Percentiles rank a stretch among this genome's conserved stretches.
phyloP scores from a whole-genome alignment of 2,888 invertebrate species.

The Hipparchia sbordonii region DNA sequence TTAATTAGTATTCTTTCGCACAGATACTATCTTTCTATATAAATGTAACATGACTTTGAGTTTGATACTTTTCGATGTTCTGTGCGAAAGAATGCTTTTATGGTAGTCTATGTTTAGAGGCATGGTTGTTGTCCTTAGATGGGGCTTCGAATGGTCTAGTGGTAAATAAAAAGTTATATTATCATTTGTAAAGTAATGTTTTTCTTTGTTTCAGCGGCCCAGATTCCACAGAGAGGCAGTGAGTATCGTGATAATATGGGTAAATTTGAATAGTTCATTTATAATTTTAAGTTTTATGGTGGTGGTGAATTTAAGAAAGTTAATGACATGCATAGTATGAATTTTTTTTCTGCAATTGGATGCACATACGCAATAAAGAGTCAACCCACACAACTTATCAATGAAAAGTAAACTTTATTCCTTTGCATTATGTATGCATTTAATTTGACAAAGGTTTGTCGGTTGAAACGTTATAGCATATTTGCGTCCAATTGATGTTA shows the following conservation, averaged over 20 bases:
- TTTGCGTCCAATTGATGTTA: not conserved
- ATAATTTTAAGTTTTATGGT: slow-evolving; percentile 5
- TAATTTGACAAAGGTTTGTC: too few relatives aligned
- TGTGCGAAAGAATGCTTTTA: slow-evolving; percentile 54
- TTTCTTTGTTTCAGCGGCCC: slow-evolving; percentile 91
- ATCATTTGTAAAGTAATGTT: slow-evolving; percentile 41
- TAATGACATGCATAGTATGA: not conserved
- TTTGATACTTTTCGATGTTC: slow-evolving; percentile 16
- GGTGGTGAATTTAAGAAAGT: not conserved
- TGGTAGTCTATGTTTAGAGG: slow-evolving; percentile 67
- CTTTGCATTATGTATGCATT: too few relatives aligned
- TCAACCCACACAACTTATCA: too few relatives aligned
- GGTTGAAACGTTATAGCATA: too few relatives aligned
- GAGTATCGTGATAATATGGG: slow-evolving; percentile 77
- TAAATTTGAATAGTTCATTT: slow-evolving; percentile 27
- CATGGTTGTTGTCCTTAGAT: slow-evolving; percentile 77
- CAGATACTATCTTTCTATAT: not conserved
- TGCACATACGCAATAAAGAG: too few relatives aligned
- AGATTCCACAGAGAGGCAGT: slow-evolving; percentile 95
- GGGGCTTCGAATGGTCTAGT: slow-evolving; percentile 44
- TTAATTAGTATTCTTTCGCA: slow-evolving; percentile 40
- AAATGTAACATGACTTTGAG: not conserved
- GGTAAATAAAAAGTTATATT: slow-evolving; percentile 13
- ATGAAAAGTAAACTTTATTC: too few relatives aligned
- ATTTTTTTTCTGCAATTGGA: not conserved